phyloP scores from a whole-genome alignment of 2,888 invertebrate species.

The Drosophila ezoana region DNA sequence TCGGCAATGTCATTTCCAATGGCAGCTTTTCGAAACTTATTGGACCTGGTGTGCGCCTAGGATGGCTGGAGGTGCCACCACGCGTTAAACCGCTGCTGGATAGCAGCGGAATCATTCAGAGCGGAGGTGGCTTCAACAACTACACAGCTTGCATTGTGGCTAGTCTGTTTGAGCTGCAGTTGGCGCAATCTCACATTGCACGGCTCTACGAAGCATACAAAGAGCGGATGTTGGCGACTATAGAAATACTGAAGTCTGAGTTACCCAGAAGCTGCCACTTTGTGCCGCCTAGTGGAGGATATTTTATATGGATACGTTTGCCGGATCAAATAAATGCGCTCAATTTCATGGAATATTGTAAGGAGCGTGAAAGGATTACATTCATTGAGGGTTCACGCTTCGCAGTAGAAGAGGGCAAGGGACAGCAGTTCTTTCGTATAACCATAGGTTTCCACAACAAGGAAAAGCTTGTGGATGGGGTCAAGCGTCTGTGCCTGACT shows the following conservation, averaged over 20 bases:
- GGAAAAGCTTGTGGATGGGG: conserved; percentile 82
- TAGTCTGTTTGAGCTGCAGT: conserved; percentile 86
- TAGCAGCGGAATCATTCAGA: conserved; percentile 85
- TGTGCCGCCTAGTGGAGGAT: conserved; percentile 86
- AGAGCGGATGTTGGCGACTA: conserved; percentile 85
- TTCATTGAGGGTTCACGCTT: conserved; percentile 85
- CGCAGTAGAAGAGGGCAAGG: conserved; percentile 78
- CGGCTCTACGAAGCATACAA: conserved; percentile 83
- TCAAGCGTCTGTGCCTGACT: conserved; percentile 80
- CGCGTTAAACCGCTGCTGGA: conserved; percentile 84
- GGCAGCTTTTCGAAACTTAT: conserved; percentile 88
- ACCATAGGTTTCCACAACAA: conserved; percentile 86
- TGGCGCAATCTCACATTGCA: conserved; percentile 85
- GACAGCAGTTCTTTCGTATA: conserved; percentile 85
- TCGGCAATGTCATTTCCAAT: conserved; percentile 87
- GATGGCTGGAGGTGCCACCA: conserved; percentile 88
- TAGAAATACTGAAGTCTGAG: conserved; percentile 83
- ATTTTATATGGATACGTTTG: conserved; percentile 87
- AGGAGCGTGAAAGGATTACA: conserved; percentile 84
- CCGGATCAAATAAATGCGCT: conserved; percentile 83
- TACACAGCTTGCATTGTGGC: conserved; percentile 86
- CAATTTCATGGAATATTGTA: conserved; percentile 84
- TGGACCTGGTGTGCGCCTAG: conserved; percentile 88
- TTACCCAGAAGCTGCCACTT: conserved; percentile 85
- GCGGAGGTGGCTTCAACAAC: conserved; percentile 88